Percentiles rank a stretch among this genome's conserved stretches.
phyloP scores from a whole-genome alignment of 1,140 invertebrate genomes.

The Heliconius hermathena region DNA sequence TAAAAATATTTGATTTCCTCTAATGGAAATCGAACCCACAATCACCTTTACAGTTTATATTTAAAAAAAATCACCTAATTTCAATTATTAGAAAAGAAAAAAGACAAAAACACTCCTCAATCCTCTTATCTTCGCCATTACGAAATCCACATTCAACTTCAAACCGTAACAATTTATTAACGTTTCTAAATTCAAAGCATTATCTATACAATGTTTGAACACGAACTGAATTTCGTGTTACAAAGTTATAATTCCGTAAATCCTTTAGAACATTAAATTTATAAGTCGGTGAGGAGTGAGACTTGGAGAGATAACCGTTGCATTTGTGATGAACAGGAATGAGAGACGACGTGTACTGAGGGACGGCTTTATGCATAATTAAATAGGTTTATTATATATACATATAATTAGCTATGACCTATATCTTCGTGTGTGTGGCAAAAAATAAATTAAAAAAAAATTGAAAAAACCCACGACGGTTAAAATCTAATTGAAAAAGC shows the following conservation, averaged over 20 bases:
- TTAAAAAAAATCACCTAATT: too few species aligned
- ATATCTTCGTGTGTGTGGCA: too few species aligned
- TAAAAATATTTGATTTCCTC: too few species aligned
- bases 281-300: conserved; percentile 37
- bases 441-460: too few species aligned
- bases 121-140: background rate
- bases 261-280: conserved; percentile 47
- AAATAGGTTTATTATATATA: background rate
- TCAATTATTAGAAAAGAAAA: background rate
- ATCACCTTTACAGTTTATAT: too few species aligned
- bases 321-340: conserved; percentile 43
- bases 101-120: background rate
- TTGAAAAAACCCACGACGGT: too few species aligned
- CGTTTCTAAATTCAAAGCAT: conserved; percentile 18
- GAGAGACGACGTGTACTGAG: conserved; percentile 31
- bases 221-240: conserved; percentile 31
- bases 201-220: conserved; percentile 32
- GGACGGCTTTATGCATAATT: conserved; percentile 26
- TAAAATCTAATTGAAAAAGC: too few species aligned
- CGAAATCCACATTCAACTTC: background rate
- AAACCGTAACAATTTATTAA: conserved; percentile 12
- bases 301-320: conserved; percentile 44
- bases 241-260: conserved; percentile 45
- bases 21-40: too few species aligned
- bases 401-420: too few species aligned